Percentiles rank a stretch among this genome's conserved stretches.
Evolutionary conservation across 2,888 invertebrate species (phyloP).

Genomic region (Xanthia togata): DNA sequence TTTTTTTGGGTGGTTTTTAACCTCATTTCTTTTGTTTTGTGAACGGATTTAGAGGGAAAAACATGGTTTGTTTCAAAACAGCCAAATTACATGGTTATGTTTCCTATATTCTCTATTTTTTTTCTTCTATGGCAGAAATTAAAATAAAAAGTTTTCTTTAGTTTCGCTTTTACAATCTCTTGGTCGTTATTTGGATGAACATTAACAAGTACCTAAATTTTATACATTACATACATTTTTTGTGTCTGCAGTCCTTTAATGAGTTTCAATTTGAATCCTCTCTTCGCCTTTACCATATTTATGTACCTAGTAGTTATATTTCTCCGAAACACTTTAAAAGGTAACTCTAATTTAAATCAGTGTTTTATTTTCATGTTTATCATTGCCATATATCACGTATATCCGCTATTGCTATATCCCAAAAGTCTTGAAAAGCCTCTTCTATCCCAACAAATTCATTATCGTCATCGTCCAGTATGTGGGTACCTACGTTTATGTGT

Average conservation of each 20-base stretch:
- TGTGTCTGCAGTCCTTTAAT: not conserved
- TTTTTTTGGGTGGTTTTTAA: conserved; percentile 13
- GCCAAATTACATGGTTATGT: not conserved
- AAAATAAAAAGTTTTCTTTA: too few species aligned
- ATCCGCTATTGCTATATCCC: not conserved
- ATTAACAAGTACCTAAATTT: not conserved
- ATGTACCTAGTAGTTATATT: not conserved
- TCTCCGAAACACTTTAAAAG: not conserved
- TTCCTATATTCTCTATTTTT: not conserved
- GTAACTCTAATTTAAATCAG: not conserved
- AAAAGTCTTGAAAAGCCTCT: not conserved
- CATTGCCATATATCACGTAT: too few species aligned
- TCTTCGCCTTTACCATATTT: not conserved
- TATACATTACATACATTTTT: not conserved
- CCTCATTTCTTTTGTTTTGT: not conserved
- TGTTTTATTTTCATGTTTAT: not conserved
- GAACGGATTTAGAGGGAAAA: not conserved
- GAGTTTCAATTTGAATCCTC: not conserved
- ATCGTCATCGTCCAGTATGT: conserved; percentile 8
- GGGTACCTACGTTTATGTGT: conserved; percentile 24
- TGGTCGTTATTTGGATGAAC: not conserved
- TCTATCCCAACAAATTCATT: conserved; percentile 13
- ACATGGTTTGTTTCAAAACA: not conserved
- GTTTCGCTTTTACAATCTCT: not conserved
- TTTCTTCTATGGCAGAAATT: too few species aligned